These are phyloP conservation scores for Oceanites oceanicus DNA, from an alignment of 2,113 vertebrate species.

Conservation along the genomic window DNA sequence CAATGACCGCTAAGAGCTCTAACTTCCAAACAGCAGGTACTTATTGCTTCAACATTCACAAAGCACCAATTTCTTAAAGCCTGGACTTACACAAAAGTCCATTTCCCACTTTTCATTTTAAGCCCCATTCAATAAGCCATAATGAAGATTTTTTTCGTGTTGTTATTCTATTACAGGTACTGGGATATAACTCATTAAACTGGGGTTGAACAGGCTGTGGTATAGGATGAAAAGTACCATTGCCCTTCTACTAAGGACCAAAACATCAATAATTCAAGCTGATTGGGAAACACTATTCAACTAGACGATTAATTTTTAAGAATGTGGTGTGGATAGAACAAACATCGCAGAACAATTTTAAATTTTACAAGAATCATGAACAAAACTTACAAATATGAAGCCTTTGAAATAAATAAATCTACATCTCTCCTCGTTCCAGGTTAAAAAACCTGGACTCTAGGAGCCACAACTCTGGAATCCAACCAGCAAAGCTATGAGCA, in stretches of 20 bases:
- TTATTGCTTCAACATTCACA: background rate
- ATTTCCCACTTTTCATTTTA: background rate
- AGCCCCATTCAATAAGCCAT: background rate
- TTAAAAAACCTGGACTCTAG: background rate
- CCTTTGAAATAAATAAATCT: background rate
- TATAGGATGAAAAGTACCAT: conserved; percentile 58
- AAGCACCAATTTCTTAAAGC: background rate
- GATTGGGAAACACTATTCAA: conserved; percentile 82
- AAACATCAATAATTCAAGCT: conserved; percentile 81
- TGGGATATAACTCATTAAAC: conserved; percentile 6
- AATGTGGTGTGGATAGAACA: conserved; percentile 52
- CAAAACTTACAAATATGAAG: background rate
- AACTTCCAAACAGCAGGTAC: background rate
- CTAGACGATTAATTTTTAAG: conserved; percentile 83
- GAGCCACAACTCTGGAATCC: background rate
- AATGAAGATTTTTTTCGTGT: background rate
- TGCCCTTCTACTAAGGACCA: conserved; percentile 71
- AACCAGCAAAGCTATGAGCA: background rate
- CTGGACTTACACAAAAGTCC: background rate
- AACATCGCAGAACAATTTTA: conserved; percentile 60
- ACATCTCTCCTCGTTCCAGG: background rate
- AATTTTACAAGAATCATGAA: conserved; percentile 27
- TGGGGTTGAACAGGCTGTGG: conserved; percentile 43
- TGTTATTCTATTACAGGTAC: background rate
- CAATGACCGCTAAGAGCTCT: background rate